Conservation (phyloP, 2,113 vertebrate species). For the Sula dactylatra region DNA sequence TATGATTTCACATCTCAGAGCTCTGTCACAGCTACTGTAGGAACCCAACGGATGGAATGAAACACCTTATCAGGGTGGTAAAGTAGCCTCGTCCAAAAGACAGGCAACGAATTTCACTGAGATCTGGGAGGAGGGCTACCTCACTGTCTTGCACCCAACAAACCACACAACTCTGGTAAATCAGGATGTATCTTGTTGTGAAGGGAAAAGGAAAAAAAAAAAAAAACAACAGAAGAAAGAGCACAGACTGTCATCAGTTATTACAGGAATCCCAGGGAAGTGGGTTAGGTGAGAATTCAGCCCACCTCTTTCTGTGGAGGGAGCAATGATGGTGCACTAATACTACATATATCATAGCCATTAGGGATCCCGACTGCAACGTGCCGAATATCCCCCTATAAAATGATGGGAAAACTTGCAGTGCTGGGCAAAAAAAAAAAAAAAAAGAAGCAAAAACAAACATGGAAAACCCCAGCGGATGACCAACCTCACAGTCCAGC, state of each 20-base stretch:
- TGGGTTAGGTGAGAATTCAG: neutral
- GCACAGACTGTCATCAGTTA: neutral
- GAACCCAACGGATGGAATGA: neutral
- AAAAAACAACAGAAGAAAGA: neutral
- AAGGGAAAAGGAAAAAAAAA: neutral
- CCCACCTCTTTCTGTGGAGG: neutral
- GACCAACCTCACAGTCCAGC: constrained; percentile 50
- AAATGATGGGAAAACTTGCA: neutral
- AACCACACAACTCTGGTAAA: neutral
- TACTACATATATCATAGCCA: neutral
- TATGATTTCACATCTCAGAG: neutral
- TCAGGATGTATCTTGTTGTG: neutral
- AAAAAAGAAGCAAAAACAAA: neutral
- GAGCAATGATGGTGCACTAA: neutral
- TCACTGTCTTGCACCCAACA: neutral
- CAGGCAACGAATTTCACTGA: neutral
- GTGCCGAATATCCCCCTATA: neutral
- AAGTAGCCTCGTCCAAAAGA: neutral
- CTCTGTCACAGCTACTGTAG: neutral
- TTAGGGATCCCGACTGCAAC: neutral
- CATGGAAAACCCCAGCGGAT: neutral
- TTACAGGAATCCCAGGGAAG: neutral
- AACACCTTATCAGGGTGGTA: neutral
- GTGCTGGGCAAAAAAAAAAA: neutral
- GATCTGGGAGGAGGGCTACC: neutral